Evolutionary conservation across 2,113 vertebrate species (phyloP), one percentile per base, ranked within the genome.

Genomic region (Dunckerocampus dactyliophorus): DNA sequence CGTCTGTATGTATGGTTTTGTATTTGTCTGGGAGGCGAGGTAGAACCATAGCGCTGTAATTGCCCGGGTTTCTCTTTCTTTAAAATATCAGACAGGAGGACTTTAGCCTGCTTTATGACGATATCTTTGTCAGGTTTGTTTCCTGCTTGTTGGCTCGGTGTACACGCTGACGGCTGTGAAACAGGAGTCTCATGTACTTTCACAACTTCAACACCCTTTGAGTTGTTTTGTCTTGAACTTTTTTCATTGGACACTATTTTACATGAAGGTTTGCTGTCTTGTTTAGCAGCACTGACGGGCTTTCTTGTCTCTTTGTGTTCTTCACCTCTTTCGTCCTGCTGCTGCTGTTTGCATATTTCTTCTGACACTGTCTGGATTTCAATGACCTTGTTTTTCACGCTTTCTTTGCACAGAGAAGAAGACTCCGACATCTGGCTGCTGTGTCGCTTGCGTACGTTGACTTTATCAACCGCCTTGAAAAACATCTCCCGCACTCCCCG

Each of bases 51-150:
- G 34, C 56, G 43, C 6, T 62, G 67, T 19, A 69, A 66, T 58
- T 15, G 63, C 14, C 63, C 53, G 19, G 69, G 14, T 55, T 77
- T 80, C 53, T 79, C 74, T 56, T 67, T 87, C 74, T 68, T 86
- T 48, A 89, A 76, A 78, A 90, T 70, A 76, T 92, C 91, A 14
- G 75, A 87, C 13, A 92, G 64, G 17, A 89, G 57, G 34, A 92
- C 82, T 51, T 72, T 88, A 0, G 82, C 87, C 28, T 85, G 82
- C 67, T 90, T 91, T 34, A 91, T 71, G 21, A 88, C 76, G 13
- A 91, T 28, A 17, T 77, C 75, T 13, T 77, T 80, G 12, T 68
- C 72, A 1, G 57, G 72, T 20, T 48, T 67, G 48, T 16, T 50
- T 6, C 6, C 59, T 19, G 66, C 43, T n/a, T 42, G 67, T 53